Evolutionary conservation across 2,888 invertebrate genomes (phyloP).

Genomic region (Mythimna vitellina): DNA sequence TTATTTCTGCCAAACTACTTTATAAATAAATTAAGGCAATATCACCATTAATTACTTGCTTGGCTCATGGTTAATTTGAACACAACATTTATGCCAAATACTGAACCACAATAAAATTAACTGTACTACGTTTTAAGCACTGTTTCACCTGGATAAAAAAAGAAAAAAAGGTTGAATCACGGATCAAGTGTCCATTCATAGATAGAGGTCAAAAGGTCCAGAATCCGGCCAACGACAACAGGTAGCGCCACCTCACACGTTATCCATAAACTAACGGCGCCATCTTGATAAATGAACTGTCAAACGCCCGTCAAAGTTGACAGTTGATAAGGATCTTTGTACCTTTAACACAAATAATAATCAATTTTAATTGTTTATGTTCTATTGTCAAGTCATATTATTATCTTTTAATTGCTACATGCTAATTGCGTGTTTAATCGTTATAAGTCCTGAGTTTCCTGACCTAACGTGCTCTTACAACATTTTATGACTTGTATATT

Average conservation of each 20-base stretch:
- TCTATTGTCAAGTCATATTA: slow-evolving; percentile 32
- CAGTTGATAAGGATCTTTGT: slow-evolving; percentile 11
- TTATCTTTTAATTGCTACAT: slow-evolving; percentile 40
- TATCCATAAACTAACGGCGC: slow-evolving; percentile 27
- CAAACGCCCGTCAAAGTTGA: slow-evolving; percentile 28
- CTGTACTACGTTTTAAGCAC: not conserved
- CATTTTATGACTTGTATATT: slow-evolving; percentile 27
- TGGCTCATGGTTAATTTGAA: too few species aligned
- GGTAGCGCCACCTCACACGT: slow-evolving; percentile 47
- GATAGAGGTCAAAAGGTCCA: slow-evolving; percentile 23
- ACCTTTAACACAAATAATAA: slow-evolving; percentile 7
- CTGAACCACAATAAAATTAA: not conserved
- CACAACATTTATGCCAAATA: not conserved
- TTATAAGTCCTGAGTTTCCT: slow-evolving; percentile 13
- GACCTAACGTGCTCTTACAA: slow-evolving; percentile 10
- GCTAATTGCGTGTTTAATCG: slow-evolving; percentile 38
- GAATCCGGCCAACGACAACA: slow-evolving; percentile 12
- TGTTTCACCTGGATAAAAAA: not conserved
- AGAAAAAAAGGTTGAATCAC: not conserved
- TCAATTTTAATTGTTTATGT: slow-evolving; percentile 26
- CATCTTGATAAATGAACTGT: slow-evolving; percentile 43
- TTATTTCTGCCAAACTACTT: too few species aligned
- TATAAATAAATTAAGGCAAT: too few species aligned
- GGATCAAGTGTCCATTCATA: not conserved
- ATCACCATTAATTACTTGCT: too few species aligned